These are phyloP conservation scores for Danio tinwini DNA, from an alignment of 2,797 vertebrate species.

Conservation along the genomic window DNA sequence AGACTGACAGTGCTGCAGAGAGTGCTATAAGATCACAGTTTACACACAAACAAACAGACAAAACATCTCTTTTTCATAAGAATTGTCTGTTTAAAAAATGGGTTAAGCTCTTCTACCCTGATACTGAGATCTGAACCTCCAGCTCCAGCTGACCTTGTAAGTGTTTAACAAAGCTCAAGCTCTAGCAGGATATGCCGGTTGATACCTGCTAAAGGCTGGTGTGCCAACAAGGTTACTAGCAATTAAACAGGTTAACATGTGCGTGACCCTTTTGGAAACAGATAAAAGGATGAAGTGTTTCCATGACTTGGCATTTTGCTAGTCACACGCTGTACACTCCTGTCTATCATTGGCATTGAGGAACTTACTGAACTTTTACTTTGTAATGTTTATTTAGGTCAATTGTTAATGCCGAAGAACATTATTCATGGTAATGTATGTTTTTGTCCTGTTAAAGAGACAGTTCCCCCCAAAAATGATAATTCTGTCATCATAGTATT, in stretches of 20 bases:
- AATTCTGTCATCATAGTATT: no score
- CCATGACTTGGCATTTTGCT: constrained; percentile 61
- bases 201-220: not conserved
- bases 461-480: no score
- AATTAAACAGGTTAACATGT: constrained; percentile 57
- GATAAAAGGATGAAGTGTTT: constrained; percentile 57
- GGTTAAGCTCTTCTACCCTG: not conserved
- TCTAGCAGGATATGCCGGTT: constrained; percentile 1
- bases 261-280: constrained; percentile 64
- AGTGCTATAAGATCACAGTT: constrained; percentile 12
- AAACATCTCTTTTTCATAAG: constrained; percentile 23
- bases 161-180: constrained; percentile 33
- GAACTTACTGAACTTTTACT: no score
- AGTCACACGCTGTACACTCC: constrained; percentile 5
- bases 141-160: constrained; percentile 28
- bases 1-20: constrained; percentile 31
- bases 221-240: constrained; percentile 15
- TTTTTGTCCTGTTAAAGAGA: no score
- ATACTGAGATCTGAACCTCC: constrained; percentile 37
- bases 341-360: constrained; percentile 24
- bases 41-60: constrained; percentile 16
- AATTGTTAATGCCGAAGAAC: no score
- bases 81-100: constrained; percentile 12
- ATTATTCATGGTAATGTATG: no score
- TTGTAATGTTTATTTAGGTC: no score